Conservation (phyloP, 2,797 vertebrate genomes). For the Acanthurus leucopareius region DNA sequence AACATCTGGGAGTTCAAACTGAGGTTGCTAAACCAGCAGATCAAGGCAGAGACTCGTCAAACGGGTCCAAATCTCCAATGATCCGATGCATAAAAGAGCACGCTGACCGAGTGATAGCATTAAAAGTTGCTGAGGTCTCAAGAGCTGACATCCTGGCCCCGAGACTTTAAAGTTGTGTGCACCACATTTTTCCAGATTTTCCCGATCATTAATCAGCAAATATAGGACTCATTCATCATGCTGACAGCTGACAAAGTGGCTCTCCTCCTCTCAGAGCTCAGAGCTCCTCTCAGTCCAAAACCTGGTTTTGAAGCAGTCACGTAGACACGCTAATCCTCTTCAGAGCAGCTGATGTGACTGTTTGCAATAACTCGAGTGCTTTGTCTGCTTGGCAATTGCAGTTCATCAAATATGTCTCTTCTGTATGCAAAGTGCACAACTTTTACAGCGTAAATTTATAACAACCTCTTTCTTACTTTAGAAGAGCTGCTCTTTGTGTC, state of each 20-base stretch:
- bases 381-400: background rate
- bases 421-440: no score
- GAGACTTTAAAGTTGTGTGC: slow-evolving; percentile 24
- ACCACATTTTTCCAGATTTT: slow-evolving; percentile 47
- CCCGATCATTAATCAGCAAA: slow-evolving; percentile 64
- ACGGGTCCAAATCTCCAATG: background rate
- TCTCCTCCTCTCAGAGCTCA: slow-evolving; percentile 23
- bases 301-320: slow-evolving; percentile 6
- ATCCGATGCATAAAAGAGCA: slow-evolving; percentile 16
- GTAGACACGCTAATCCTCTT: background rate
- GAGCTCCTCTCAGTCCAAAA: background rate
- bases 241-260: slow-evolving; percentile 49
- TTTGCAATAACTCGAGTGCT: background rate
- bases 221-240: slow-evolving; percentile 60
- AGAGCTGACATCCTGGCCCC: slow-evolving; percentile 26
- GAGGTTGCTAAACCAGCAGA: slow-evolving; percentile 40
- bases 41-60: slow-evolving; percentile 13
- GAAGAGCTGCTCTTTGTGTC: background rate
- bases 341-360: background rate
- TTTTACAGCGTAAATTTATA: background rate
- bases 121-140: slow-evolving; percentile 44
- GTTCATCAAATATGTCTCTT: background rate
- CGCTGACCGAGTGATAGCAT: slow-evolving; percentile 13
- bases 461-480: background rate
- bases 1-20: slow-evolving; percentile 71